Conservation (phyloP, 2,888 invertebrate species). For the Epistrophe grossulariae region DNA sequence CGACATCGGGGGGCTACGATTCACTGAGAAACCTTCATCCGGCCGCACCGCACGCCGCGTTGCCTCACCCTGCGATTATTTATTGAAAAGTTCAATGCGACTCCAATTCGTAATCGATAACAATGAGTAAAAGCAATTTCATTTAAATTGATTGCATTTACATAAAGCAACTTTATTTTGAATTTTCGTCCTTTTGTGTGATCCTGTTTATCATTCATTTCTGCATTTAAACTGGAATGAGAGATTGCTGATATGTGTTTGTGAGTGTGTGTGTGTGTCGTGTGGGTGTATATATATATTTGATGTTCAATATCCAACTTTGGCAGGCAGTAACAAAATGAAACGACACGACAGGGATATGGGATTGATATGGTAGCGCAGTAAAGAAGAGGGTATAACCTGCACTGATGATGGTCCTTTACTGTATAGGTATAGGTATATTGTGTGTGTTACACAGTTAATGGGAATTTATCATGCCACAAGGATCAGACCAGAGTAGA, state of each 20-base stretch:
- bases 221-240: slow-evolving; percentile 15
- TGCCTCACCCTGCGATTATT: slow-evolving; percentile 50
- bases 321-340: slow-evolving; percentile 5
- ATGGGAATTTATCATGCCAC: slow-evolving; percentile 63
- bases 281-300: not conserved
- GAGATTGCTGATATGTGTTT: not conserved
- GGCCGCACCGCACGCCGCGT: not conserved
- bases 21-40: not conserved
- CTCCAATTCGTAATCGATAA: slow-evolving; percentile 74
- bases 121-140: slow-evolving; percentile 75
- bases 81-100: slow-evolving; percentile 75
- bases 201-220: slow-evolving; percentile 68
- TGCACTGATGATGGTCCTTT: not conserved
- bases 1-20: not conserved
- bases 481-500: not conserved
- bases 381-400: not conserved
- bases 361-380: slow-evolving; percentile 1
- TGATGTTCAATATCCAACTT: slow-evolving; percentile 28
- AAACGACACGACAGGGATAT: not conserved
- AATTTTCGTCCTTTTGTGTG: slow-evolving; percentile 66
- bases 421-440: not conserved
- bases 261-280: not conserved
- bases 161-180: slow-evolving; percentile 75
- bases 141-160: slow-evolving; percentile 76
- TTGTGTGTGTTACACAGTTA: slow-evolving; percentile 57